Evolutionary conservation across 2,888 invertebrate species (phyloP).

Genomic region (Dolichopus griseipennis): DNA sequence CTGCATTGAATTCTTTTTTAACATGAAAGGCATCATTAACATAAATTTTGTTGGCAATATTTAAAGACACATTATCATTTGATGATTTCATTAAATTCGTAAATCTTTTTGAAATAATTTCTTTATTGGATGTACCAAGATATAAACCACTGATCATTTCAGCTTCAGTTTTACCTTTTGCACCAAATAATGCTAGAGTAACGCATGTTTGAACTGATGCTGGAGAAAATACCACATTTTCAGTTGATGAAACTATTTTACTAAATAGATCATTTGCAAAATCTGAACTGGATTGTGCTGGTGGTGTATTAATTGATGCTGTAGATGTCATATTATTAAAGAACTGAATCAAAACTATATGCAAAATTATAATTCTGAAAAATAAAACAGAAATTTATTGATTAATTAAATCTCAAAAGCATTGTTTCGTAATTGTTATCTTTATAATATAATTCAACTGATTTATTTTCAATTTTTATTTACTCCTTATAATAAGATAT

Average conservation of each 20-base stretch:
- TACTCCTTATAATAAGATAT: no score
- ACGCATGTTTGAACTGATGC: slow-evolving; percentile 60
- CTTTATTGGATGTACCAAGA: slow-evolving; percentile 24
- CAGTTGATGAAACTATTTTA: slow-evolving; percentile 22
- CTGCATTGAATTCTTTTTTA: slow-evolving; percentile 47
- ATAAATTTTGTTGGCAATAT: slow-evolving; percentile 66
- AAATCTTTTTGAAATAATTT: slow-evolving; percentile 28
- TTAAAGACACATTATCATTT: slow-evolving; percentile 27
- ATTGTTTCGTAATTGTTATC: no score
- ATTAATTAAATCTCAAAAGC: no score
- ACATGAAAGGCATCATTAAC: slow-evolving; percentile 50
- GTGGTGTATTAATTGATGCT: not conserved
- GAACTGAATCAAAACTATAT: not conserved
- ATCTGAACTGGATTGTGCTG: not conserved
- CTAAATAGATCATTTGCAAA: slow-evolving; percentile 31
- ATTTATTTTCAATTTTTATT: no score
- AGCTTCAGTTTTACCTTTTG: slow-evolving; percentile 45
- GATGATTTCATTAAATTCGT: slow-evolving; percentile 27
- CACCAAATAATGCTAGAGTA: slow-evolving; percentile 62
- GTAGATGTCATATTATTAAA: not conserved
- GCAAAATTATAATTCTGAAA: not conserved
- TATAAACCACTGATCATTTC: slow-evolving; percentile 29
- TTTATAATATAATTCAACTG: no score
- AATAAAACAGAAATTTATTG: no score
- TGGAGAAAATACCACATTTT: slow-evolving; percentile 35